Percentiles rank a stretch among this genome's conserved stretches.
These are phyloP conservation scores for Nothoprocta perdicaria DNA, from an alignment of 2,113 vertebrate species.

Conservation along the genomic window DNA sequence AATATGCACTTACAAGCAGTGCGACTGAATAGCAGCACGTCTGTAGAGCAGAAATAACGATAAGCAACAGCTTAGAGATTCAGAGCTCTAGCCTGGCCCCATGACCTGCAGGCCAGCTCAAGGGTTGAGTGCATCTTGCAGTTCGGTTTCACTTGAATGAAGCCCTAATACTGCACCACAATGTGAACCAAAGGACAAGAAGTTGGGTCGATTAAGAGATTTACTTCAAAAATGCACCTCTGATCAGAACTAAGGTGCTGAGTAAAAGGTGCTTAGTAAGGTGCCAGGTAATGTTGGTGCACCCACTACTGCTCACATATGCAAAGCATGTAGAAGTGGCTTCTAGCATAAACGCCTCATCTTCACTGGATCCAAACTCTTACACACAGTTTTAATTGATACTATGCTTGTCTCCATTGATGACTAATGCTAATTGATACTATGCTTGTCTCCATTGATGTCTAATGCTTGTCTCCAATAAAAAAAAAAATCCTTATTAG, in stretches of 20 bases:
- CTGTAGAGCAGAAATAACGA: too few relatives aligned
- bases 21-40: neutral
- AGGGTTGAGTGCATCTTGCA: neutral
- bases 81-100: neutral
- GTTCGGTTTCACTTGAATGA: neutral
- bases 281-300: too few relatives aligned
- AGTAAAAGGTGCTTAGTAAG: too few relatives aligned
- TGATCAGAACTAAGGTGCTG: neutral
- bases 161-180: neutral
- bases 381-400: neutral
- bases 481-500: neutral
- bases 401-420: neutral
- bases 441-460: neutral
- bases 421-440: too few relatives aligned
- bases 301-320: rapidly evolving
- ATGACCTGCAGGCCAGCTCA: too few relatives aligned
- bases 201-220: neutral
- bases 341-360: neutral
- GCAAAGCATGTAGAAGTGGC: neutral
- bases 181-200: neutral
- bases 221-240: neutral
- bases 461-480: neutral
- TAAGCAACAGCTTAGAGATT: rapidly evolving
- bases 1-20: too few relatives aligned
- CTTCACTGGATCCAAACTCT: neutral